phyloP scores from a whole-genome alignment of 2,797 vertebrate species.

The Gila robusta region DNA sequence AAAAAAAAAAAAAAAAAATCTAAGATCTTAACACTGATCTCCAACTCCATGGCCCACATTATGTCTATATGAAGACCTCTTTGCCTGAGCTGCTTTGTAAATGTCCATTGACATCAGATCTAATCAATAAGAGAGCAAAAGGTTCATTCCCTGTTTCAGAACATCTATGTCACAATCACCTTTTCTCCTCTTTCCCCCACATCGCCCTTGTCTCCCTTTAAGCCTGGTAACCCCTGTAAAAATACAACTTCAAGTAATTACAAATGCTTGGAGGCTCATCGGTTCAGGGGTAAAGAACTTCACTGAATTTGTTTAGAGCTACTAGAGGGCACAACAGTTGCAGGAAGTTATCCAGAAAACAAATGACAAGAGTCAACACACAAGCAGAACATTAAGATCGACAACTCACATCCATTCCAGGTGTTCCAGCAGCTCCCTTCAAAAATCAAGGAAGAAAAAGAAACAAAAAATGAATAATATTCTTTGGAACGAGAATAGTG shows the following conservation, averaged over 20 bases:
- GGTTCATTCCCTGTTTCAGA: slow-evolving; percentile 58
- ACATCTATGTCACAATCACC: slow-evolving; percentile 84
- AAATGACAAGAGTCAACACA: slow-evolving; percentile 10
- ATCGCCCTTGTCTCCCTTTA: slow-evolving; percentile 97
- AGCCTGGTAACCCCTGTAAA: slow-evolving; percentile 95
- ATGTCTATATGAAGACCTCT: slow-evolving; percentile 24
- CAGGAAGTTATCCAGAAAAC: slow-evolving; percentile 24
- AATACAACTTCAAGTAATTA: slow-evolving; percentile 80
- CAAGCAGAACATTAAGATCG: not conserved
- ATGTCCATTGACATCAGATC: slow-evolving; percentile 85
- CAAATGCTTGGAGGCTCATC: slow-evolving; percentile 45
- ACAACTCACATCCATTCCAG: slow-evolving; percentile 96
- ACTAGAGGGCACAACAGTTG: slow-evolving; percentile 21
- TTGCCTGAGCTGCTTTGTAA: slow-evolving; percentile 46
- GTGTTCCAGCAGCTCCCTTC: slow-evolving; percentile 95
- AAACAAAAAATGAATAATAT: not conserved
- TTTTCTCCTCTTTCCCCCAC: slow-evolving; percentile 99
- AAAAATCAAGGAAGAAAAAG: slow-evolving; percentile 67
- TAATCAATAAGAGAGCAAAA: slow-evolving; percentile 62
- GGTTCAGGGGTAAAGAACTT: slow-evolving; percentile 38
- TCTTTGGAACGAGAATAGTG: not conserved
- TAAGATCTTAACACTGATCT: not conserved
- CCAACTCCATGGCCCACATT: not conserved
- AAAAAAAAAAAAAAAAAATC: not conserved
- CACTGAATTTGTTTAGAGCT: slow-evolving; percentile 9